Evolutionary conservation across 2,888 invertebrate species (phyloP).

Genomic region (Lissocephala sabroskyi): DNA sequence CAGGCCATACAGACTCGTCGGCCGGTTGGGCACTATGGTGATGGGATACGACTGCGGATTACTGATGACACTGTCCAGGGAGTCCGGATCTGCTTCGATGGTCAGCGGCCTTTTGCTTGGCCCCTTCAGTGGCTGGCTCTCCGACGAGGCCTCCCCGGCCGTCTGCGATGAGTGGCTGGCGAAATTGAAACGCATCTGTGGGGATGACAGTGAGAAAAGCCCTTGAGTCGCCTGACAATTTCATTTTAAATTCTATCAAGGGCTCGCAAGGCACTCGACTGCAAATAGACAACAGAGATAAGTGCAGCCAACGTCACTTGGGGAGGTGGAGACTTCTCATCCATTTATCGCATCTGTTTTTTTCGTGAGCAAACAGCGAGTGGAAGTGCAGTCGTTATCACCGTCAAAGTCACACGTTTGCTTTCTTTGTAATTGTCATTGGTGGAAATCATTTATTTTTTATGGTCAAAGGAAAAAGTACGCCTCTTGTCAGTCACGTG

Average conservation of each 20-base stretch:
- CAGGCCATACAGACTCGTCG: slow-evolving; percentile 67
- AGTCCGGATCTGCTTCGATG: slow-evolving; percentile 71
- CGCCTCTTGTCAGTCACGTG: too few species aligned
- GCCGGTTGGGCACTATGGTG: slow-evolving; percentile 71
- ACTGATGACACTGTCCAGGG: slow-evolving; percentile 70
- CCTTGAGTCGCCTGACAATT: too few species aligned
- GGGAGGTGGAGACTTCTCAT: too few species aligned
- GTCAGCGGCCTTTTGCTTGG: slow-evolving; percentile 48
- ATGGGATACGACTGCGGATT: slow-evolving; percentile 72
- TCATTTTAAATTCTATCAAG: too few species aligned
- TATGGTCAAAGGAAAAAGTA: too few species aligned
- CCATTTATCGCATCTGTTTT: too few species aligned
- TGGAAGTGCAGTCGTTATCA: too few species aligned
- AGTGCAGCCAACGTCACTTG: too few species aligned
- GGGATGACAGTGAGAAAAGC: slow-evolving; percentile 24
- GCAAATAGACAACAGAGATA: slow-evolving; percentile 27
- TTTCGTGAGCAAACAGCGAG: too few species aligned
- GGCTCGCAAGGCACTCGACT: neutral
- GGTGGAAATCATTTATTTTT: too few species aligned
- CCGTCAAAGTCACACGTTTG: too few species aligned
- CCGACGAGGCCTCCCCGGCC: slow-evolving; percentile 12
- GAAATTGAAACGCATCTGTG: slow-evolving; percentile 55
- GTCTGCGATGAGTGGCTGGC: slow-evolving; percentile 33
- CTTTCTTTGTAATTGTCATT: too few species aligned
- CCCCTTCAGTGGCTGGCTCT: slow-evolving; percentile 35